These are phyloP conservation scores for Melitaea cinxia DNA, from an alignment of 1,140 invertebrate genomes.

Conservation along the genomic window DNA sequence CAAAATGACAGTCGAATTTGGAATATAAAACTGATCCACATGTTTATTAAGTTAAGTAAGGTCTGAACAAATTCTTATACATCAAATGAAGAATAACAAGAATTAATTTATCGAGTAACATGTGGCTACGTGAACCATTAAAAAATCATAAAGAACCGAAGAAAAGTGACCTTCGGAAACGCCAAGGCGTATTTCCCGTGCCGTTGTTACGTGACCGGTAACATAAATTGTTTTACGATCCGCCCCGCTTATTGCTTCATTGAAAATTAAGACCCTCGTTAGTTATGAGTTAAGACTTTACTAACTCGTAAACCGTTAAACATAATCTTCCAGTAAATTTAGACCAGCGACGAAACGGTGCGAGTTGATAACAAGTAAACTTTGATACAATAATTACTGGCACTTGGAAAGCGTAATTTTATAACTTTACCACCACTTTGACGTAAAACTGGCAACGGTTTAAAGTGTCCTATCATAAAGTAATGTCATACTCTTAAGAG, in stretches of 20 bases:
- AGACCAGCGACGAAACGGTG: neutral
- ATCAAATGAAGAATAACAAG: neutral
- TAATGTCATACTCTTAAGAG: too few species aligned
- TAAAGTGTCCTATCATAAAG: too few species aligned
- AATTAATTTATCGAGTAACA: neutral
- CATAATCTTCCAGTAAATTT: neutral
- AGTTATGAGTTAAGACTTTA: neutral
- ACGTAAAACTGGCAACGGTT: too few species aligned
- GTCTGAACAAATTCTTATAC: neutral
- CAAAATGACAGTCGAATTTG: too few species aligned
- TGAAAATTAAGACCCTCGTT: slow-evolving; percentile 23
- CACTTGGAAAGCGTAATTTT: neutral
- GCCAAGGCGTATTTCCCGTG: slow-evolving; percentile 33
- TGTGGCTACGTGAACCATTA: slow-evolving; percentile 10
- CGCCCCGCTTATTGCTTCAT: slow-evolving; percentile 21
- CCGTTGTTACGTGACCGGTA: slow-evolving; percentile 28
- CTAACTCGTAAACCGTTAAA: neutral
- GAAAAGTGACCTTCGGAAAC: slow-evolving; percentile 29
- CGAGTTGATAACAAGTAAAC: neutral
- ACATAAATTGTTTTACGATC: slow-evolving; percentile 23
- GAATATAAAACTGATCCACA: too few species aligned
- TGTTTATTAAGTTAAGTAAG: too few species aligned
- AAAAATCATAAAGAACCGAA: slow-evolving; percentile 27
- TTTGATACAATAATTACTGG: neutral
- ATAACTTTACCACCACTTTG: neutral